Evolutionary conservation across 30 jellyfish, hydroid and myxozoan species (phyloP), one percentile per base, ranked within the genome.

Genomic region (Clytia hemisphaerica): DNA sequence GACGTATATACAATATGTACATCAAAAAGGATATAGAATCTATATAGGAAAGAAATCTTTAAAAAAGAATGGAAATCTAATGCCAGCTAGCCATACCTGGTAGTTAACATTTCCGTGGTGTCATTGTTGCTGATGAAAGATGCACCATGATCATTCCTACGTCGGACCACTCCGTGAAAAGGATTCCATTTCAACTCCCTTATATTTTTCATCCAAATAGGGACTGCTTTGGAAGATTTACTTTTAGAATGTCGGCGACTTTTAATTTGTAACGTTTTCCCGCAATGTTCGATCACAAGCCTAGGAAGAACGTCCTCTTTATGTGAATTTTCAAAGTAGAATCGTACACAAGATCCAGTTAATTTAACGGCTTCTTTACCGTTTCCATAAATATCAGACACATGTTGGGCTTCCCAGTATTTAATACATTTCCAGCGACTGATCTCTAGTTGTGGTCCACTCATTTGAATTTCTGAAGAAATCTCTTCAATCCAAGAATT

Each of bases 341-440:
- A 85, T 24, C 95, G 54, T 38, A 85, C 95, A 54, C 95, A 85
- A 9, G 93, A 77, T 12, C 93, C 95, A 9, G 95, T 85, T 15
- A 77, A 77, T 60, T 85, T 85, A n/a, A n/a, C n/a, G 14, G 76
- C 71, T 71, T 55, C 54, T 32, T 77, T 71, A 21, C 78, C 95
- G 9, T 88, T 88, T 1, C 95, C 95, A 61, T 85, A 85, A 27
- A 85, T 84, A 77, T 85, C 95, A 28, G 84, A 77, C 22, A 70
- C 93, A 62, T 85, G 95, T 59, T 85, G 95, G 9, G 95, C 95
- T 57, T 85, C 95, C 95, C 95, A 85, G 33, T 85, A 85, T 59
- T 85, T 85, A 3, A 85, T 85, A 38, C 95, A 85, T 65, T 85
- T 85, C 95, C 95, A 85, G 0, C 95, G 88, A 72, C 93, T 77